These are phyloP conservation scores for Micronisus gabar DNA, from an alignment of 2,113 vertebrate genomes.

Conservation along the genomic window DNA sequence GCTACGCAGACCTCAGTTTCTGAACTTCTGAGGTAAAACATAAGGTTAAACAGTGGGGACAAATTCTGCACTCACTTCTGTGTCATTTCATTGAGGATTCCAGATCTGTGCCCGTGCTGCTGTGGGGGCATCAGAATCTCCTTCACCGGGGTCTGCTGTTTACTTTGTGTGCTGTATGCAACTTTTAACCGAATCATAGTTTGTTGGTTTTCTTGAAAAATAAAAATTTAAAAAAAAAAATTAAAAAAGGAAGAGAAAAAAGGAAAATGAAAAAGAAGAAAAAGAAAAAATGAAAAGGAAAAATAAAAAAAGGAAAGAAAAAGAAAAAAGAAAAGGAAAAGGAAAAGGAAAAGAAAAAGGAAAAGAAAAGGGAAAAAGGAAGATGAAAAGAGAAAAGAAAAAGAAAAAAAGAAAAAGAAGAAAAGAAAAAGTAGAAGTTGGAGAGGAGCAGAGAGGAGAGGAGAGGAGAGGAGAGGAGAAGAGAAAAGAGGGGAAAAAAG, in stretches of 20 bases:
- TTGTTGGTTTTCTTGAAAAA: not conserved
- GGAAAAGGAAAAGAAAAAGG: rapidly evolving
- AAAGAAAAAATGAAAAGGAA: too few relatives aligned
- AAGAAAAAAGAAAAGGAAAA: rapidly evolving
- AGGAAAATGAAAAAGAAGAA: rapidly evolving
- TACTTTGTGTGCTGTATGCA: not conserved
- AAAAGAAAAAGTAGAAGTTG: rapidly evolving
- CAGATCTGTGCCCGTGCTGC: not conserved
- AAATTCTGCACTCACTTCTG: not conserved
- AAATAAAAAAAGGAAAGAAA: too few relatives aligned
- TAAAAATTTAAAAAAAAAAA: not conserved
- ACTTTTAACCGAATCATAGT: not conserved
- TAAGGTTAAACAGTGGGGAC: not conserved
- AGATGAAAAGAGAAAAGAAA: rapidly evolving
- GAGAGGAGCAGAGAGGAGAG: not conserved
- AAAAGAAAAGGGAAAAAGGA: rapidly evolving
- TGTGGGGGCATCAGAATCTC: not conserved
- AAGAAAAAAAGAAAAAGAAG: too few relatives aligned
- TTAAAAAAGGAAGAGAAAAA: not conserved
- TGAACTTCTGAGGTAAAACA: not conserved
- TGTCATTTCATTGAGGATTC: not conserved
- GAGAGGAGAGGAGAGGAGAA: not conserved
- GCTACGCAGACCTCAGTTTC: not conserved
- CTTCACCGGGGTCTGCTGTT: not conserved
- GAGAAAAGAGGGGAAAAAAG: too few relatives aligned